These are phyloP conservation scores for Eristalinus aeneus DNA, from an alignment of 2,888 invertebrate species.

Conservation along the genomic window DNA sequence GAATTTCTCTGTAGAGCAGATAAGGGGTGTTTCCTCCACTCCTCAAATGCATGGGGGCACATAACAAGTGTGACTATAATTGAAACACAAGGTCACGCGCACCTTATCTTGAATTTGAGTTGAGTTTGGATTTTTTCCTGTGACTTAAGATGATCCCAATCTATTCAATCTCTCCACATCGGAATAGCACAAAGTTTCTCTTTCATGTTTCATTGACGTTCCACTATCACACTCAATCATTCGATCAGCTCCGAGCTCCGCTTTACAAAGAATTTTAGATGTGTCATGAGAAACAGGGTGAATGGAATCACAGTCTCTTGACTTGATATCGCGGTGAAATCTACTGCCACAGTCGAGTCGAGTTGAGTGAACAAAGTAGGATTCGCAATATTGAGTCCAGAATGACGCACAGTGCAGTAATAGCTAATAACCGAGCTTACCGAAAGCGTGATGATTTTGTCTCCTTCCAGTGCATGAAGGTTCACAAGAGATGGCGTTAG, in stretches of 20 bases:
- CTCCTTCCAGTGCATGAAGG: neutral
- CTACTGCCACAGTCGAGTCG: neutral
- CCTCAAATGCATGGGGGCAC: too few relatives aligned
- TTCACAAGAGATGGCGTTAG: neutral
- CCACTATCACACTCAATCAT: neutral
- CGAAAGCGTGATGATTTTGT: neutral
- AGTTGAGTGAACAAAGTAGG: neutral
- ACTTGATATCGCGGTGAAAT: slow-evolving; percentile 6
- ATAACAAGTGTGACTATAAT: too few relatives aligned
- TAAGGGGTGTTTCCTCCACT: too few relatives aligned
- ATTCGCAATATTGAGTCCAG: neutral
- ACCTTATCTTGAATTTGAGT: too few relatives aligned
- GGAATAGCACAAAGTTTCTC: neutral
- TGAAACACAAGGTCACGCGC: too few relatives aligned
- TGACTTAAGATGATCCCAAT: too few relatives aligned
- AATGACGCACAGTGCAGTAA: slow-evolving; percentile 5
- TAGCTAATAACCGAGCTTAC: too few relatives aligned
- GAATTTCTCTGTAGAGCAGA: too few relatives aligned
- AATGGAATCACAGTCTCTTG: slow-evolving; percentile 12
- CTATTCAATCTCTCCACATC: too few relatives aligned
- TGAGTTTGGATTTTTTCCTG: too few relatives aligned
- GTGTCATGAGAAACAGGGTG: slow-evolving; percentile 15
- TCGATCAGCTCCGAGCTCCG: neutral
- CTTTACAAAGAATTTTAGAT: slow-evolving; percentile 6
- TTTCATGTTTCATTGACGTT: neutral